A percentile compares a stretch with the other conserved stretches of the same genome.
phyloP scores from a whole-genome alignment of 2,888 invertebrate genomes.

The Agriopis leucophaearia region DNA sequence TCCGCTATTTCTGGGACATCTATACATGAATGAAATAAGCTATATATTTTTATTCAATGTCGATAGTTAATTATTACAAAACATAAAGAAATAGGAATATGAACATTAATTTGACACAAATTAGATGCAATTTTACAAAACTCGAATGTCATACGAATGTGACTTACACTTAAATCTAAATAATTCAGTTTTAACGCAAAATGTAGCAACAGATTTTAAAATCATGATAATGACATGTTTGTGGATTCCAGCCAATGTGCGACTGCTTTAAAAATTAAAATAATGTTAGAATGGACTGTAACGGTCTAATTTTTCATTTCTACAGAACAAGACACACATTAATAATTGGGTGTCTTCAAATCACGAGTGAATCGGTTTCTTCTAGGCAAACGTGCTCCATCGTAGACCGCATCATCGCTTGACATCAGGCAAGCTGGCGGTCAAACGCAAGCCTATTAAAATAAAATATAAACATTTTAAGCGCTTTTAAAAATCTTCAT shows the following conservation, averaged over 20 bases:
- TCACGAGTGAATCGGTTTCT: no score
- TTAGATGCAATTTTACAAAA: slow-evolving; percentile 11
- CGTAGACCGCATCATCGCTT: no score
- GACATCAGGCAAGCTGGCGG: no score
- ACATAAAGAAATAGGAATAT: not conserved
- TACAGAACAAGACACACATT: not conserved
- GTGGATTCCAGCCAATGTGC: slow-evolving; percentile 61
- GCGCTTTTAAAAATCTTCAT: no score
- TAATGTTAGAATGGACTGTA: slow-evolving; percentile 34
- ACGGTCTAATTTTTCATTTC: not conserved
- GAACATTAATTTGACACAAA: not conserved
- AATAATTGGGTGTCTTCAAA: no score
- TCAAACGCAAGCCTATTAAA: no score
- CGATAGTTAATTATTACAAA: not conserved
- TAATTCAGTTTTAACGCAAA: slow-evolving; percentile 13
- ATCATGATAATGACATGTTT: slow-evolving; percentile 50
- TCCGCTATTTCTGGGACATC: no score
- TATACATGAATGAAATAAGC: no score
- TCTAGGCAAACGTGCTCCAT: no score
- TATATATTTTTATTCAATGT: not conserved
- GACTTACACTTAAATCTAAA: slow-evolving; percentile 19
- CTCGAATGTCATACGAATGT: slow-evolving; percentile 34
- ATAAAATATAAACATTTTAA: no score
- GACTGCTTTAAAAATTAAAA: slow-evolving; percentile 51
- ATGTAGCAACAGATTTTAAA: slow-evolving; percentile 33